A percentile compares a stretch with the other conserved stretches of the same genome.
Conservation (phyloP, 2,797 vertebrate genomes). For the Lophotriccus pileatus region DNA sequence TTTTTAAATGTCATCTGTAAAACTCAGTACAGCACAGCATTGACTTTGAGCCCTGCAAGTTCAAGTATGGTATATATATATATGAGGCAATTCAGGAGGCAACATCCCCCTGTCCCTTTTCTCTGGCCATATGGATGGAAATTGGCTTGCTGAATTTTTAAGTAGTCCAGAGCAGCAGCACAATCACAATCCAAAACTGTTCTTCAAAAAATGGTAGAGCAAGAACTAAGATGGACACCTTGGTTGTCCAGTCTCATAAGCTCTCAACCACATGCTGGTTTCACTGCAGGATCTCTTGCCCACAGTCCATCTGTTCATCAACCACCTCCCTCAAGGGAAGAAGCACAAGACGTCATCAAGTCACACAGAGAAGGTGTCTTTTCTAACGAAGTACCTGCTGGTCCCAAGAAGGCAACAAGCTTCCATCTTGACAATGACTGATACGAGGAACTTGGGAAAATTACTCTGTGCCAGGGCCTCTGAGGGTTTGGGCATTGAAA, state of each 20-base stretch:
- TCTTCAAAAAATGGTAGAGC: not conserved
- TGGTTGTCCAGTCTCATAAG: not conserved
- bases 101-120: not conserved
- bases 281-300: not conserved
- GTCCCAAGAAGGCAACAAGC: not conserved
- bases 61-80: not conserved
- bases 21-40: not conserved
- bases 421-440: not conserved
- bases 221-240: not conserved
- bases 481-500: not conserved
- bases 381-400: not conserved
- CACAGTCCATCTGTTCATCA: not conserved
- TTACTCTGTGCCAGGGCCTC: not conserved
- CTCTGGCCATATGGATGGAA: not conserved
- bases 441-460: not conserved
- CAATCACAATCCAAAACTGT: not conserved
- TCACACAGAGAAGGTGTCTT: not conserved
- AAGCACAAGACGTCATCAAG: not conserved
- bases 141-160: not conserved
- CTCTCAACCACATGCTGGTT: not conserved
- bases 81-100: not conserved
- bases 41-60: not conserved
- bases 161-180: not conserved
- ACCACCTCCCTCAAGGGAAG: not conserved
- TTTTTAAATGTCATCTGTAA: conserved; percentile 23